Evolutionary conservation across 2,888 invertebrate genomes (phyloP), one percentile per base, ranked within the genome.

Genomic region (Pediacus dermestoides): DNA sequence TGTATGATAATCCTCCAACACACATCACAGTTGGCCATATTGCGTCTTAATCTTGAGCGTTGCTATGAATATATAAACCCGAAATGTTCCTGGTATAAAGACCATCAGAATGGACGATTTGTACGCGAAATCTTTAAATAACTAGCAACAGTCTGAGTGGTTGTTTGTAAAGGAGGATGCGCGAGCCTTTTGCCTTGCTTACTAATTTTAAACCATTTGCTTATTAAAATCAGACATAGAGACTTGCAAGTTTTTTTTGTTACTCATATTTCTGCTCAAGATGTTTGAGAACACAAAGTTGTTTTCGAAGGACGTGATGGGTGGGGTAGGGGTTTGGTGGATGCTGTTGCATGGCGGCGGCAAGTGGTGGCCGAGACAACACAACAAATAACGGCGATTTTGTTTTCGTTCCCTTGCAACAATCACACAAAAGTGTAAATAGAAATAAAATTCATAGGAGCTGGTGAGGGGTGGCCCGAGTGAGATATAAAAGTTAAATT

Each of bases 1-100:
- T 60, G 40, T 45, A 52, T 47, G 52, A 44, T 55, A 57, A 57
- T 57, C 55, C 52, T 23, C 23, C 47, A 46, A 50, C 53, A 59
- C 60, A 63, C 61, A 63, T 60, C 60, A 51, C 46, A 58, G 59
- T 60, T 57, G 63, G 60, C 58, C 61, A 55, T 57, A 52, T 56
- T 60, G 49, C 59, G 59, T 63, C 66, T 66, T 66, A 64, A 66
- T 64, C 64, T 64, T 61, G 63, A 62, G 58, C 63, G 64, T 58
- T 60, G 54, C 61, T 56, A 55, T 66, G 66, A 66, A 66, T 66
- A 65, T 61, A 62, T 63, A 62, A 63, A 58, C 52, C 54, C 22
- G 4, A 18, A 36, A 36, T 6, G 13, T 28, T 26, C 21, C n/a
- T n/a, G n/a, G 21, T n/a, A 18, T 18, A 18, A 18, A 18, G 21